These are phyloP conservation scores for Uropetala carovei DNA, from an alignment of 2,888 invertebrate species.

Conservation along the genomic window DNA sequence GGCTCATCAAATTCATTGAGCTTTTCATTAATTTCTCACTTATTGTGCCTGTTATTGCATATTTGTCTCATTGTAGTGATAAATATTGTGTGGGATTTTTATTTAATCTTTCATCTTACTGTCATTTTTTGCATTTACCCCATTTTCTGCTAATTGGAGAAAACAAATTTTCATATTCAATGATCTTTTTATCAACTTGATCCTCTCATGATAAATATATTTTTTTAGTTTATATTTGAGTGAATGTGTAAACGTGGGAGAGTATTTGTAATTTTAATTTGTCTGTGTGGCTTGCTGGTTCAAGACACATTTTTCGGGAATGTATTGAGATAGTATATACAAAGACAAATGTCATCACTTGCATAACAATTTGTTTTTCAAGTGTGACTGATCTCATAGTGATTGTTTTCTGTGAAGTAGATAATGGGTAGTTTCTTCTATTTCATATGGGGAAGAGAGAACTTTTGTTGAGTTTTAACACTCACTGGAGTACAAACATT, in stretches of 20 bases:
- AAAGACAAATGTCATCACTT: constrained; percentile 61
- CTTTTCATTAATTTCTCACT: background rate
- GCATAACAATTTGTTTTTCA: constrained; percentile 45
- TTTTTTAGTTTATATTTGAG: constrained; percentile 61
- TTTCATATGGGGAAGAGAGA: background rate
- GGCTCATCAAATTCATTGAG: background rate
- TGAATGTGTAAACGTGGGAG: constrained; percentile 48
- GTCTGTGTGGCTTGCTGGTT: constrained; percentile 58
- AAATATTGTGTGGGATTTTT: background rate
- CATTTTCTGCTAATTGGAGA: constrained; percentile 42
- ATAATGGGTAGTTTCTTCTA: constrained; percentile 43
- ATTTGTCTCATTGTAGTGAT: background rate
- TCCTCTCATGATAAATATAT: constrained; percentile 55
- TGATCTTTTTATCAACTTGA: constrained; percentile 47
- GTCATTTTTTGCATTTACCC: constrained; percentile 60
- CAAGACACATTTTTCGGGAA: constrained; percentile 55
- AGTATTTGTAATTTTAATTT: constrained; percentile 51
- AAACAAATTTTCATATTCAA: constrained; percentile 15
- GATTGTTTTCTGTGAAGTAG: constrained; percentile 55
- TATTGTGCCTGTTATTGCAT: background rate
- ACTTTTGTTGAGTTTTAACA: constrained; percentile 9
- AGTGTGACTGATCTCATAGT: constrained; percentile 59
- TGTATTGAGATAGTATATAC: constrained; percentile 52
- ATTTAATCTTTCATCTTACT: background rate
- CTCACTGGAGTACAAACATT: constrained; percentile 43